Evolutionary conservation across 1,140 invertebrate species (phyloP), one percentile per base, ranked within the genome.

Genomic region (Drosophila setifemur): DNA sequence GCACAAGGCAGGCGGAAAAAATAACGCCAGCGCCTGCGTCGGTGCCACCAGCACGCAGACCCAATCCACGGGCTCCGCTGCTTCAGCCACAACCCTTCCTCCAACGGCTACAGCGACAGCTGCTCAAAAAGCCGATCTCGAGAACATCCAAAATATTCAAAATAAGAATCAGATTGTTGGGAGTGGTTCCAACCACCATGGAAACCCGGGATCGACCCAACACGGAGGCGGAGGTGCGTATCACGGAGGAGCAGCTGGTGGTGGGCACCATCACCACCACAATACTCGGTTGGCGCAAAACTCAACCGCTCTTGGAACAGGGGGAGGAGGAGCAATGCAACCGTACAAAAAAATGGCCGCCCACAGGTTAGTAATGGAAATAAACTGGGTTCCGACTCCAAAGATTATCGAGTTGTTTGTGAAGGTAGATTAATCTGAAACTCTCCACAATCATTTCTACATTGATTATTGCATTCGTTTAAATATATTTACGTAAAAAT

Each of bases 101-200:
- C 49, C 69, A 33, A 26, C 73, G 0, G 25, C 43, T 1, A 43
- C 49, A 4, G 54, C 52, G 31, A 50, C 42, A 23, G 48, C 61
- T 7, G 73, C 75, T n/a, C 82, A 78, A 39, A 90, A 90, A 44
- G 89, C 89, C 14, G 89, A 90, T 71, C 64, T 90, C 19, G 89
- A 90, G 57, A 90, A 90, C 43, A 89, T 90, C 48, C 89, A 90
- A 47, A 90, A 90, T 49, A 55, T 88, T 2, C 89, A 90, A 19
- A 90, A 86, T n/a, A 90, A 90, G 40, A 90, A 86, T 60, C 88
- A 90, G 72, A 63, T 74, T 33, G 45, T 53, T n/a, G 57, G 40
- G 19, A 45, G 50, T 4, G 72, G 64, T 16, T 28, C 25, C 44
- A 52, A 28, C 16, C 57, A 76, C 11, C 73, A 66, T 31, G 63